phyloP scores from a whole-genome alignment of 1,140 invertebrate genomes.

The Macrocentrus cingulum region DNA sequence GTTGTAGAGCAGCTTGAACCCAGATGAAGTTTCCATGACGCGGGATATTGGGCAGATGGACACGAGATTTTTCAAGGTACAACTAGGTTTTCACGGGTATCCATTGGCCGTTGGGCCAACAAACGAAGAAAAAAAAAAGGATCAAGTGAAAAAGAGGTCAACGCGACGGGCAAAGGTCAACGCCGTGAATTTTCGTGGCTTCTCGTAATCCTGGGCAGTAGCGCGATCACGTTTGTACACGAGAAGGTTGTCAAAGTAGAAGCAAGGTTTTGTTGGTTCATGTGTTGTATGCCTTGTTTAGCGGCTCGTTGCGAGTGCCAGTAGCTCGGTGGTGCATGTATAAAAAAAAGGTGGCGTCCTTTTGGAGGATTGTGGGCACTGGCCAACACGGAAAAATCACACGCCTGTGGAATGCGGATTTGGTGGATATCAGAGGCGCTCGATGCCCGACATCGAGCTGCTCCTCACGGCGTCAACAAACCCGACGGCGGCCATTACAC shows the following conservation, averaged over 20 bases:
- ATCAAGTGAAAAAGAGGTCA: conserved; percentile 17
- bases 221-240: conserved; percentile 26
- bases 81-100: not conserved
- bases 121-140: not conserved
- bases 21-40: conserved; percentile 45
- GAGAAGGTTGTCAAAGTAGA: conserved; percentile 41
- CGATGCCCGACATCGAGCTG: conserved; percentile 26
- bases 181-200: not conserved
- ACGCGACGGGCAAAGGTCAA: conserved; percentile 16
- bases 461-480: conserved; percentile 42
- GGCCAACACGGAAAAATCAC: conserved; percentile 1
- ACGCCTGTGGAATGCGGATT: not conserved
- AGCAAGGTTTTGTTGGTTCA: conserved; percentile 40
- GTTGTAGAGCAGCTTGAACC: conserved; percentile 36
- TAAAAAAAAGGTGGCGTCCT: conserved; percentile 24
- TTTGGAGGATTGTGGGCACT: conserved; percentile 8
- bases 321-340: conserved; percentile 31
- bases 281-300: conserved; percentile 35
- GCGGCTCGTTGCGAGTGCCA: not conserved
- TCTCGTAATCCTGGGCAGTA: not conserved
- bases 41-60: conserved; percentile 11
- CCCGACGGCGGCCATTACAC: conserved; percentile 47
- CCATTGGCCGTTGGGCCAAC: not conserved
- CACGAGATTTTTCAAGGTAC: no score
- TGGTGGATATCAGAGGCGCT: conserved; percentile 12